Conservation (phyloP, 1,140 invertebrate genomes). For the Helicoverpa zea region DNA sequence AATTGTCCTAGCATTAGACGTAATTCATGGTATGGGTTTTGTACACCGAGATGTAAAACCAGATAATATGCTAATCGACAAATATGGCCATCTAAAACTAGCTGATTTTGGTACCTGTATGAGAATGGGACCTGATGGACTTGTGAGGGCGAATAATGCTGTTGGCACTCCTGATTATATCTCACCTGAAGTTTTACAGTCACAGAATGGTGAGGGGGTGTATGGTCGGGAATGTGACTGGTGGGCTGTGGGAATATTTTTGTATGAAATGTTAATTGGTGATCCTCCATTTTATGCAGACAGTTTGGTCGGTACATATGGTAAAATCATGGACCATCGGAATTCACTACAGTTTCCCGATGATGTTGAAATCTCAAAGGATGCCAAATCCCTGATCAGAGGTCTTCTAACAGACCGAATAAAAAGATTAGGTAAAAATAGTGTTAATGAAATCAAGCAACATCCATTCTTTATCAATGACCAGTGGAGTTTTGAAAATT, state of each 20-base stretch:
- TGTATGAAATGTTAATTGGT: constrained; percentile 99
- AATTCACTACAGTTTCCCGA: constrained; percentile 98
- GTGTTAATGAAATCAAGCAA: constrained; percentile 97
- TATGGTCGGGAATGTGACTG: constrained; percentile 99
- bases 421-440: constrained; percentile 96
- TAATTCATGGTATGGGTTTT: constrained; percentile 99
- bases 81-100: constrained; percentile 97
- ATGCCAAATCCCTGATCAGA: constrained; percentile 97
- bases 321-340: constrained; percentile 99
- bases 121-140: constrained; percentile 98
- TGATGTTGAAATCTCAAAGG: constrained; percentile 96
- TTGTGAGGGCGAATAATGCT: constrained; percentile 98
- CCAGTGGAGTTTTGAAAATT: constrained; percentile 99
- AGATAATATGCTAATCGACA: constrained; percentile 98
- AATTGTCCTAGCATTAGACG: constrained; percentile 98
- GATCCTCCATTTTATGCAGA: constrained; percentile 99
- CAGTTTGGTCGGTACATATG: constrained; percentile 98
- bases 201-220: constrained; percentile 98
- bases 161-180: constrained; percentile 99
- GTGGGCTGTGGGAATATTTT: constrained; percentile 99
- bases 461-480: constrained; percentile 99
- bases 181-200: constrained; percentile 98
- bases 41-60: constrained; percentile 99
- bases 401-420: constrained; percentile 97
- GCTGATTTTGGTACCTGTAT: constrained; percentile 99